Percentiles rank a stretch among this genome's conserved stretches.
These are phyloP conservation scores for Bombus confusus DNA, from an alignment of 1,140 invertebrate genomes.

Conservation along the genomic window DNA sequence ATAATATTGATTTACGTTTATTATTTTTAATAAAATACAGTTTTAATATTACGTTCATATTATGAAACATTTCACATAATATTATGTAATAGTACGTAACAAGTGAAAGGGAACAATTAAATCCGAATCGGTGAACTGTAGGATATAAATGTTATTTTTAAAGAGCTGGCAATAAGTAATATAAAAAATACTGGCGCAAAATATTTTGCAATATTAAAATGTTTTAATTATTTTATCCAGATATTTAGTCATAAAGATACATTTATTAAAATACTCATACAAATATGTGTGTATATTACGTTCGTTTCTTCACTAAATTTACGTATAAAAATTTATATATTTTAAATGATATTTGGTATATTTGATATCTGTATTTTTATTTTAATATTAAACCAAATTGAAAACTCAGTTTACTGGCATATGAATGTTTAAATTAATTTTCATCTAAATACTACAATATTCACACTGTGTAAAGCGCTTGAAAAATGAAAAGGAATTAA, in stretches of 20 bases:
- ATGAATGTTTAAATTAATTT: conserved; percentile 13
- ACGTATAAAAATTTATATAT: neutral
- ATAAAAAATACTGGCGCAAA: neutral
- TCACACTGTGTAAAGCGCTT: neutral
- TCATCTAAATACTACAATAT: neutral
- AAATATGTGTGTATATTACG: conserved; percentile 6
- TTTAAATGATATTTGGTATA: neutral
- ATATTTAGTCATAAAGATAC: neutral
- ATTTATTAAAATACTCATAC: neutral
- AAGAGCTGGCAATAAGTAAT: neutral
- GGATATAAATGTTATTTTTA: conserved; percentile 6
- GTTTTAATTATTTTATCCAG: conserved; percentile 25
- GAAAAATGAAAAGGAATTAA: neutral
- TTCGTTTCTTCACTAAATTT: neutral
- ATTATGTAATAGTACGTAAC: neutral
- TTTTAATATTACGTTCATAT: neutral
- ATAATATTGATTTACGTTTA: neutral
- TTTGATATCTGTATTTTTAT: conserved; percentile 4
- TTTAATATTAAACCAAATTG: neutral
- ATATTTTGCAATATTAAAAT: conserved; percentile 1
- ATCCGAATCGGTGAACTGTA: neutral
- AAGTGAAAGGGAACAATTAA: neutral
- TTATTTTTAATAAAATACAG: neutral
- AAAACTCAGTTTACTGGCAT: neutral
- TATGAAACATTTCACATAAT: neutral